These are phyloP conservation scores for Mobula hypostoma DNA, from an alignment of 2,113 vertebrate genomes.

Conservation along the genomic window DNA sequence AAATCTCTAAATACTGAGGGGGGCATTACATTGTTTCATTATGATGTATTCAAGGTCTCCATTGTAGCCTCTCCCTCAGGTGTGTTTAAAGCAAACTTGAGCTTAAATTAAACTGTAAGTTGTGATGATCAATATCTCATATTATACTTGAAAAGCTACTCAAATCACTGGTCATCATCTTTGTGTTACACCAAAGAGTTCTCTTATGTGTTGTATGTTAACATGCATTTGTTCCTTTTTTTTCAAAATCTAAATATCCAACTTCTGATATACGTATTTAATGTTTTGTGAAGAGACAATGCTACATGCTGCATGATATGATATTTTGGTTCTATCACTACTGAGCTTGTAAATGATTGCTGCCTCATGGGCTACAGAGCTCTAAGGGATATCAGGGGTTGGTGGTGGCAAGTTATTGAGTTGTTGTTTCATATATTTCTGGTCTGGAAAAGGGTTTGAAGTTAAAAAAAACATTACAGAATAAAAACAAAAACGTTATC, in stretches of 20 bases:
- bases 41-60: slow-evolving; percentile 3
- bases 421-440: neutral
- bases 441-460: neutral
- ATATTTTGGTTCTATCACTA: neutral
- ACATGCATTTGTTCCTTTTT: neutral
- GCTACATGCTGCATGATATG: slow-evolving; percentile 15
- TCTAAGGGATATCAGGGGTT: no score
- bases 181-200: slow-evolving; percentile 30
- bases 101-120: neutral
- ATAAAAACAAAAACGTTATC: neutral
- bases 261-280: slow-evolving; percentile 1
- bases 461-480: neutral
- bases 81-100: neutral
- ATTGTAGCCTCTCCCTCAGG: neutral
- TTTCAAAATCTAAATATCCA: neutral
- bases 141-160: neutral
- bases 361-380: neutral
- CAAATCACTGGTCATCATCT: neutral
- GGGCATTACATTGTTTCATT: slow-evolving; percentile 3
- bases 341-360: neutral
- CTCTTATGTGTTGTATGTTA: slow-evolving; percentile 1
- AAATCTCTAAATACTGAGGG: neutral
- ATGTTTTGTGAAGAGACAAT: neutral
- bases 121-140: neutral
- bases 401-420: neutral